phyloP scores from a whole-genome alignment of 2,797 vertebrate species.

The Holocentrus rufus region DNA sequence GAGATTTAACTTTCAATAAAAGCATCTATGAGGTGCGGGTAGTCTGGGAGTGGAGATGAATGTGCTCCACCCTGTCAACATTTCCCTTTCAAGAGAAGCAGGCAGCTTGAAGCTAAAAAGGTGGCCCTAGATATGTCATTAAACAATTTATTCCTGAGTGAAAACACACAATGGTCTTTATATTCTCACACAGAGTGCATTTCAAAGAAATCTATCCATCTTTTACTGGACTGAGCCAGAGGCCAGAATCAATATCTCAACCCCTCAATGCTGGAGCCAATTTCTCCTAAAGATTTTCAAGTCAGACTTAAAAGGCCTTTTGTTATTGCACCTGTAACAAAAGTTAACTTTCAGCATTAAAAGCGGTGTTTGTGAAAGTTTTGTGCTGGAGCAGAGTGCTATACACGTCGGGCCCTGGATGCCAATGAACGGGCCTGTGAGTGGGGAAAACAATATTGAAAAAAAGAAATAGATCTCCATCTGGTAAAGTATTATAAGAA shows the following conservation, averaged over 20 bases:
- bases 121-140: constrained; percentile 78
- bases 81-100: constrained; percentile 68
- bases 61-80: constrained; percentile 75
- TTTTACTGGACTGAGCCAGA: constrained; percentile 81
- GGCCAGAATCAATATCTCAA: constrained; percentile 83
- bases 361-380: constrained; percentile 52
- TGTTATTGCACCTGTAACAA: constrained; percentile 84
- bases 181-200: constrained; percentile 80
- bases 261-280: constrained; percentile 83
- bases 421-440: constrained; percentile 26
- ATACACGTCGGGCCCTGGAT: constrained; percentile 21
- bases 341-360: constrained; percentile 82
- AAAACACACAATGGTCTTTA: constrained; percentile 81
- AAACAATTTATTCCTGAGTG: constrained; percentile 79
- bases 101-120: constrained; percentile 72
- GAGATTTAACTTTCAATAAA: constrained; percentile 79
- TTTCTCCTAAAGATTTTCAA: constrained; percentile 87
- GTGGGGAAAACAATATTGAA: constrained; percentile 30
- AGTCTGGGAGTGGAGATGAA: constrained; percentile 67
- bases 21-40: constrained; percentile 70
- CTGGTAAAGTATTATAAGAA: constrained; percentile 1
- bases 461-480: constrained; percentile 36
- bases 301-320: constrained; percentile 85
- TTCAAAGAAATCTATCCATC: constrained; percentile 87
- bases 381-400: constrained; percentile 22